A percentile compares a stretch with the other conserved stretches of the same genome.
phyloP scores from a whole-genome alignment of 2,113 vertebrate species.

The Ellobius talpinus region DNA sequence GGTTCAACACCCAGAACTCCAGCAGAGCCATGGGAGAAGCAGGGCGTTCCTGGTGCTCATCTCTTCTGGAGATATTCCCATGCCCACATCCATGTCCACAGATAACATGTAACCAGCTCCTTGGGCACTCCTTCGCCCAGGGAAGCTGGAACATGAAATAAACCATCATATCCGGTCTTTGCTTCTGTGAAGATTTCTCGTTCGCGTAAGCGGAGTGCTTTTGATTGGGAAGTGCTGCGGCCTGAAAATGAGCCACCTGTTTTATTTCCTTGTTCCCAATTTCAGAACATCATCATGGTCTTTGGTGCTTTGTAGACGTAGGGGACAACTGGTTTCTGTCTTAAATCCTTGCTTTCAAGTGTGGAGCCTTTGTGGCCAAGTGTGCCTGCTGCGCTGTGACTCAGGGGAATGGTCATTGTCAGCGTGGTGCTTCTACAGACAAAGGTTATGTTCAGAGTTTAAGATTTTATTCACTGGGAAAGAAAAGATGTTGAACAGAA shows the following conservation, averaged over 20 bases:
- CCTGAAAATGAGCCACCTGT: neutral
- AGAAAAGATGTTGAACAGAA: conserved; percentile 54
- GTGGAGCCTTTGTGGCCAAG: neutral
- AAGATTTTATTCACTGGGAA: conserved; percentile 25
- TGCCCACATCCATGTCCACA: neutral
- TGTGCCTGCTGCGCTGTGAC: neutral
- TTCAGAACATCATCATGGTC: neutral
- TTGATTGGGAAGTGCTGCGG: neutral
- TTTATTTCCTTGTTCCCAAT: neutral
- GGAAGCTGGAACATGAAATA: neutral
- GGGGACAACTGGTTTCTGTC: neutral
- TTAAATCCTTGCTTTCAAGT: neutral
- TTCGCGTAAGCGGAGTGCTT: neutral
- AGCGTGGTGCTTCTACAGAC: neutral
- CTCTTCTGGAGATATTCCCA: neutral
- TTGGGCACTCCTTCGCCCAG: neutral
- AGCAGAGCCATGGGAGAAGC: neutral
- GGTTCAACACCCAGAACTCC: neutral
- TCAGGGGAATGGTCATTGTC: neutral
- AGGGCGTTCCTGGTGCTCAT: neutral
- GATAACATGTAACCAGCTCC: no score
- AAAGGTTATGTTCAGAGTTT: conserved; percentile 11
- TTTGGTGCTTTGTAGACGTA: neutral
- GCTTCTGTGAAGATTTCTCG: neutral
- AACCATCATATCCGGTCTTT: neutral